Conservation (phyloP, 2,888 invertebrate genomes). For the Nemotelus pantherinus region DNA sequence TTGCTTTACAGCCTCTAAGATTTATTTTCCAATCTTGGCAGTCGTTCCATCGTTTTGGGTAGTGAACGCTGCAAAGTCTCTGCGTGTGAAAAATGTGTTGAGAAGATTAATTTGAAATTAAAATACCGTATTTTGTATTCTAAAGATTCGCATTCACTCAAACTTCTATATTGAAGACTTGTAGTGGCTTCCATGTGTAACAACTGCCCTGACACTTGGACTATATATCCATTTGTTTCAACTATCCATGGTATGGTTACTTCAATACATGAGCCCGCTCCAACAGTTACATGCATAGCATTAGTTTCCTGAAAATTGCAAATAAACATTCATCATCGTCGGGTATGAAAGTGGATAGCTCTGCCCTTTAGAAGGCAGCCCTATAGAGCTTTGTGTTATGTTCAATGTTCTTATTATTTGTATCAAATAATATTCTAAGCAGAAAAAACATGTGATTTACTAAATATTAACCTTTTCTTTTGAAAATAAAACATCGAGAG, state of each 20-base stretch:
- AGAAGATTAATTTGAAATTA: neutral
- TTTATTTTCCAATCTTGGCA: constrained; percentile 94
- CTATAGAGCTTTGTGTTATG: no score
- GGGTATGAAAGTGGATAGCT: no score
- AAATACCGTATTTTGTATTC: constrained; percentile 85
- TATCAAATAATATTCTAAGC: no score
- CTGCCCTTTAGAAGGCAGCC: no score
- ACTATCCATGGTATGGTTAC: constrained; percentile 96
- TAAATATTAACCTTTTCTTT: constrained; percentile 70
- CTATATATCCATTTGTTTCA: constrained; percentile 85
- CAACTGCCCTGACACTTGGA: constrained; percentile 91
- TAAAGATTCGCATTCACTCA: constrained; percentile 93
- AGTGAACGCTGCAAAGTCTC: constrained; percentile 68
- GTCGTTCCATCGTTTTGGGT: constrained; percentile 95
- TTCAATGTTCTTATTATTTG: no score
- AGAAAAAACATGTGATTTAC: no score
- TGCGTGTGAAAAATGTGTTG: no score
- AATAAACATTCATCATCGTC: neutral
- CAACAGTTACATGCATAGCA: constrained; percentile 94
- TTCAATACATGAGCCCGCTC: constrained; percentile 95
- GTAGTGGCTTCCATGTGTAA: constrained; percentile 95
- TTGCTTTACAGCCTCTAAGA: constrained; percentile 93
- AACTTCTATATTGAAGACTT: constrained; percentile 90
- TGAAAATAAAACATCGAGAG: constrained; percentile 95
- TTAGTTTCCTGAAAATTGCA: constrained; percentile 80